Percentiles rank a stretch among this genome's conserved stretches.
These are phyloP conservation scores for Ochropleura plecta DNA, from an alignment of 2,888 invertebrate genomes.

Conservation along the genomic window DNA sequence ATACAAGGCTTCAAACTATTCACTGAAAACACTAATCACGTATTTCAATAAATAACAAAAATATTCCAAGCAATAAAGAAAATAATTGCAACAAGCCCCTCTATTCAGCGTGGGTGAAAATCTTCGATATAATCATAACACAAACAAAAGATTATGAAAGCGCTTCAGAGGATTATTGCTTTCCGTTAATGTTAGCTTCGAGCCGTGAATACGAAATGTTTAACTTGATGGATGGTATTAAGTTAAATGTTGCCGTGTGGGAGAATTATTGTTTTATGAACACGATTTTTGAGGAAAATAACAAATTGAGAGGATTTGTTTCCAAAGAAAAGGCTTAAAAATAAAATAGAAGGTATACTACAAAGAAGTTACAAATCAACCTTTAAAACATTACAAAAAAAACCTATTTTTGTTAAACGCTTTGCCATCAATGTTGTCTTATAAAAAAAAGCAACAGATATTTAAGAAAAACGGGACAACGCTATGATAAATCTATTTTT, in stretches of 20 bases:
- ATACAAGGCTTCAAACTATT: no score
- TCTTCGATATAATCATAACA: conserved; percentile 44
- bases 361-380: background rate
- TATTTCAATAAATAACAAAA: background rate
- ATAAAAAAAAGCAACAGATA: no score
- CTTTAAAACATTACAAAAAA: no score
- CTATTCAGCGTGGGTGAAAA: conserved; percentile 16
- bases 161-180: conserved; percentile 56
- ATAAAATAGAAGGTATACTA: background rate
- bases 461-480: no score
- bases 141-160: conserved; percentile 60
- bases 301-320: background rate
- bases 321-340: background rate
- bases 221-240: conserved; percentile 34
- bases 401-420: no score
- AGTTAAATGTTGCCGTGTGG: conserved; percentile 24
- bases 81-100: conserved; percentile 22
- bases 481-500: no score
- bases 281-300: background rate
- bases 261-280: background rate
- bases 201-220: conserved; percentile 51
- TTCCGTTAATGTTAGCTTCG: conserved; percentile 44
- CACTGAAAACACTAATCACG: no score
- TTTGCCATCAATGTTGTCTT: no score
- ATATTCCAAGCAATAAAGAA: conserved; percentile 5